Evolutionary conservation across 2,797 vertebrate species (phyloP).

Genomic region (Myotis findleyi): DNA sequence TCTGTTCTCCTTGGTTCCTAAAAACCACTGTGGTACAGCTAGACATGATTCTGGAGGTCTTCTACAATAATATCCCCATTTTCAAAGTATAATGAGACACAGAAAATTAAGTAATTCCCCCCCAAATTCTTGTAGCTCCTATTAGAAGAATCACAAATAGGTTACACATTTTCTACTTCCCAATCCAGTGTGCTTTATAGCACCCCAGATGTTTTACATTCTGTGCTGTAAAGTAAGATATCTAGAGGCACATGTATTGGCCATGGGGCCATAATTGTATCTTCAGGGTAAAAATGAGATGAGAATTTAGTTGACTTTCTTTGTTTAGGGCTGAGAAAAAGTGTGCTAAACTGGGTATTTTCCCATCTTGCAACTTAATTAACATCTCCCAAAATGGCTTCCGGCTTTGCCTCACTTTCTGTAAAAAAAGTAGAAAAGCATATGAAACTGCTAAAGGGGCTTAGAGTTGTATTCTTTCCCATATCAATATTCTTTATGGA

Average conservation of each 20-base stretch:
- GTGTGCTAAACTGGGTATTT: background rate
- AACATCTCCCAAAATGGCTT: conserved; percentile 52
- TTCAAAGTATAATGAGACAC: conserved; percentile 12
- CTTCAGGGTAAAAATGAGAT: conserved; percentile 45
- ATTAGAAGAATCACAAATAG: background rate
- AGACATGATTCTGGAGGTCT: background rate
- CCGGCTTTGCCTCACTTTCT: background rate
- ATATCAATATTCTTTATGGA: conserved; percentile 65
- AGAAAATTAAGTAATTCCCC: background rate
- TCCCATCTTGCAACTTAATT: conserved; percentile 6
- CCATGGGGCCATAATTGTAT: background rate
- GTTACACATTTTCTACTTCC: background rate
- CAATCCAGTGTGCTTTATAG: background rate
- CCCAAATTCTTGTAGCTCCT: background rate
- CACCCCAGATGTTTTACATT: background rate
- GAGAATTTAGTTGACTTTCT: conserved; percentile 22
- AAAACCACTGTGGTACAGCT: background rate
- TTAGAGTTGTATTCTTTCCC: conserved; percentile 34
- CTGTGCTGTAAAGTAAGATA: background rate
- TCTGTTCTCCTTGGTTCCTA: background rate
- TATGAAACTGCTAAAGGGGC: background rate
- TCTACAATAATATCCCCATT: background rate
- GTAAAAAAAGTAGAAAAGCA: background rate
- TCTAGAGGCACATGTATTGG: background rate
- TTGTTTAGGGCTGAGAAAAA: conserved; percentile 31